These are phyloP conservation scores for Apogon hyalosoma DNA, from an alignment of 2,797 vertebrate genomes.

Conservation along the genomic window DNA sequence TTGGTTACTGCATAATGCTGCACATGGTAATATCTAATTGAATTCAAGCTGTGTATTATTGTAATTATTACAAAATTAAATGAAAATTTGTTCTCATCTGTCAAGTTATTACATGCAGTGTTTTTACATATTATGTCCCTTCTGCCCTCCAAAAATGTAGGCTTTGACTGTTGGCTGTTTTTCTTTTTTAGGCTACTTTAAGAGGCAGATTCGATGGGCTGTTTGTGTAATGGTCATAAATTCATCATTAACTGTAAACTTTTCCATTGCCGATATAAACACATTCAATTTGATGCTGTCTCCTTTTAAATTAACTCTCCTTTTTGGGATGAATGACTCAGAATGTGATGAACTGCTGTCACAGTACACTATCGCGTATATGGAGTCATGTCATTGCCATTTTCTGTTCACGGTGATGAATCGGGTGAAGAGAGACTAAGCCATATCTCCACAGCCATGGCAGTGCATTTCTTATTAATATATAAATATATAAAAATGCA, in stretches of 20 bases:
- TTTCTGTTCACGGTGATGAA: conserved; percentile 61
- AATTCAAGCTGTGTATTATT: no score
- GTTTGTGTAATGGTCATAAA: conserved; percentile 35
- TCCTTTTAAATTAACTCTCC: conserved; percentile 28
- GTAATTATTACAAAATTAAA: no score
- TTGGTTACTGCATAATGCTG: no score
- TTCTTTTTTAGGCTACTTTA: background rate
- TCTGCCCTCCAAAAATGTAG: conserved; percentile 18
- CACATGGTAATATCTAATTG: no score
- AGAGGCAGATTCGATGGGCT: conserved; percentile 1
- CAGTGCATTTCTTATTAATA: conserved; percentile 83
- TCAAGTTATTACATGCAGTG: no score
- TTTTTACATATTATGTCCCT: background rate
- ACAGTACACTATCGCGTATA: conserved; percentile 50
- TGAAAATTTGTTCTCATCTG: no score
- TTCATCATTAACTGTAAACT: conserved; percentile 21
- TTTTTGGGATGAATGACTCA: conserved; percentile 52
- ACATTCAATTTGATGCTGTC: conserved; percentile 23
- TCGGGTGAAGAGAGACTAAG: conserved; percentile 87
- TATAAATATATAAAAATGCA: conserved; percentile 56
- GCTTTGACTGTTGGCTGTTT: conserved; percentile 14
- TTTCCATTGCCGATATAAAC: background rate
- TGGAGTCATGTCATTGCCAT: conserved; percentile 62
- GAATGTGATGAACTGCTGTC: conserved; percentile 57
- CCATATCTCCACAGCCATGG: conserved; percentile 90